Evolutionary conservation across 1,140 invertebrate species (phyloP).

Genomic region (Aradophagus sp.): DNA sequence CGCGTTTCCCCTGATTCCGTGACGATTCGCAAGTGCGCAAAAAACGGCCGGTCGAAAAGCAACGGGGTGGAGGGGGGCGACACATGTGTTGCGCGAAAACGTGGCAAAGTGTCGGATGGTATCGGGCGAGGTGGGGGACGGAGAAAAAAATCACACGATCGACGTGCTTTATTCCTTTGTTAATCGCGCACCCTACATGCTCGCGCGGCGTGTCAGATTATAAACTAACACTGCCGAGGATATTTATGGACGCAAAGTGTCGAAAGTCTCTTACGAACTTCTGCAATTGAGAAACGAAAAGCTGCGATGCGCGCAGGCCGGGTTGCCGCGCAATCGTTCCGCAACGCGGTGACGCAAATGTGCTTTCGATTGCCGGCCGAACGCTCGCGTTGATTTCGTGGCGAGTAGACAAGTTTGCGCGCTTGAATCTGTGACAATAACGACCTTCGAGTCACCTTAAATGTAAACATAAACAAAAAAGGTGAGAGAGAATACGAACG

Average conservation of each 20-base stretch:
- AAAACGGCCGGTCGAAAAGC: conserved; percentile 23
- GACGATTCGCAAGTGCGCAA: conserved; percentile 33
- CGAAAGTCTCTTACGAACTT: conserved; percentile 53
- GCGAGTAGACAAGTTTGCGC: too few species aligned
- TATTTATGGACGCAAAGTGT: conserved; percentile 59
- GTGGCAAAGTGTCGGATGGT: conserved; percentile 31
- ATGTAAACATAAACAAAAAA: too few species aligned
- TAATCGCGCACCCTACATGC: conserved; percentile 55
- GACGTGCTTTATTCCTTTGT: conserved; percentile 54
- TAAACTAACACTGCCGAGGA: conserved; percentile 53
- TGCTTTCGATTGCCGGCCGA: too few species aligned
- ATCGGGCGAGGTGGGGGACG: conserved; percentile 18
- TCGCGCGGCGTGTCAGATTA: conserved; percentile 54
- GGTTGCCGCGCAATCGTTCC: conserved; percentile 19
- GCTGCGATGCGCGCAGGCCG: conserved; percentile 33
- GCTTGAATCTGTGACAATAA: too few species aligned
- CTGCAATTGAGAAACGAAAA: conserved; percentile 56
- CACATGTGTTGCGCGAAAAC: too few species aligned
- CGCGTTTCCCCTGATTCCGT: conserved; percentile 19
- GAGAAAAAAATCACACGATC: conserved; percentile 41
- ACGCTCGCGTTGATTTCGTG: too few species aligned
- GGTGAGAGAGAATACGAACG: too few species aligned
- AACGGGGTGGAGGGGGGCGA: conserved; percentile 14
- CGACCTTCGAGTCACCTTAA: too few species aligned
- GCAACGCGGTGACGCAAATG: too few species aligned